Evolutionary conservation across 1,140 invertebrate genomes (phyloP).

Genomic region (Drosophila takahashii): DNA sequence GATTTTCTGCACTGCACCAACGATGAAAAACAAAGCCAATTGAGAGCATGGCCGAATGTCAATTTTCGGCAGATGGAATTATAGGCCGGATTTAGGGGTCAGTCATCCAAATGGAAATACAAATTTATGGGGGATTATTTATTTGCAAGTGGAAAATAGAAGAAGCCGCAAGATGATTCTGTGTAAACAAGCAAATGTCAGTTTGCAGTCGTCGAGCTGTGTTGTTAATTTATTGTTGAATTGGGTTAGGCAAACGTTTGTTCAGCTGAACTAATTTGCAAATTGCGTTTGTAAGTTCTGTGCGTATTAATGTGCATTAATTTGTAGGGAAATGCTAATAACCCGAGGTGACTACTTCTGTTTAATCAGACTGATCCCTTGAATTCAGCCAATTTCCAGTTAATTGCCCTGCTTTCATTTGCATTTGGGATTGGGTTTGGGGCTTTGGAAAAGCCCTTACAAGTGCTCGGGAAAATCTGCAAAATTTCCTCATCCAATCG

Average conservation of each 20-base stretch:
- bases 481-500: conserved; percentile 68
- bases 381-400: conserved; percentile 13
- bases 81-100: conserved; percentile 57
- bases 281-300: conserved; percentile 26
- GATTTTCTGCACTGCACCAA: not conserved
- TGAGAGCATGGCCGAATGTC: conserved; percentile 34
- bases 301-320: not conserved
- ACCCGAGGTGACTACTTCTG: conserved; percentile 3
- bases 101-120: conserved; percentile 41
- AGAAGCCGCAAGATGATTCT: conserved; percentile 36
- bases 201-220: conserved; percentile 35
- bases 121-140: conserved; percentile 60
- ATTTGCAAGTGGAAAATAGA: conserved; percentile 31
- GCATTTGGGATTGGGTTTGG: conserved; percentile 4
- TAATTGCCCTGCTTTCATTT: conserved; percentile 31
- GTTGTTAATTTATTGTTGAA: conserved; percentile 55
- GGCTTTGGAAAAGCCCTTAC: not conserved
- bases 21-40: conserved; percentile 28
- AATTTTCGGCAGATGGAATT: conserved; percentile 37
- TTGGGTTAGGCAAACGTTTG: conserved; percentile 41
- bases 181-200: conserved; percentile 61
- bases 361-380: conserved; percentile 25
- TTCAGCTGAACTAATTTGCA: conserved; percentile 70
- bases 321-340: conserved; percentile 35
- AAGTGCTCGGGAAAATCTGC: conserved; percentile 27